Evolutionary conservation across 53 echinoderm and acorn worm species (phyloP), one percentile per base, ranked within the genome.

Genomic region (Crossaster papposus): DNA sequence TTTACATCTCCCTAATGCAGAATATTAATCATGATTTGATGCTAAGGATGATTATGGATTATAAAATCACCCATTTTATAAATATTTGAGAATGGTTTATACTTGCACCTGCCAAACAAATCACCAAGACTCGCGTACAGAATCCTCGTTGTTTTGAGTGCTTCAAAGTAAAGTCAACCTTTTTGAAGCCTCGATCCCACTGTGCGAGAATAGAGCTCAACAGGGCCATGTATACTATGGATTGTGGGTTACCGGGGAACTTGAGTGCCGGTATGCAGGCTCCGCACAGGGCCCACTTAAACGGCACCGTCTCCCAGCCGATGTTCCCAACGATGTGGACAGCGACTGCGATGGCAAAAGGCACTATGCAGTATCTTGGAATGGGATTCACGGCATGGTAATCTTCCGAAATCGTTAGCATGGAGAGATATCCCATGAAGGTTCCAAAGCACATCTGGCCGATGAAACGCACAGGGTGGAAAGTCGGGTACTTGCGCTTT

Each of bases 271-370:
- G 81, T n/a, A 91, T 72, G 55, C 84, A 94, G 2, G 97, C 85
- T 18, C 92, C 95, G 50, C 76, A 51, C 18, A 95, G 29, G 10
- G 91, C 79, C 76, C 88, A 81, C 63, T 92, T 94, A 23, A 95
- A 88, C 2, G 94, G 54, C 14, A 88, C 89, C 62, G 77, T 85
- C 83, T 96, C 95, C 64, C 93, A 36, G 23, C 97, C 95, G 72
- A 95, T 94, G 51, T 96, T 96, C 14, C 95, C 95, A 2, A 96
- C 94, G 22, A 78, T 90, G 80, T 95, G 89, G 64, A 96, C 95
- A 8, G 93, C 94, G 0, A 94, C 15, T 0, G 97, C 95, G 23
- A 95, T 87, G 24, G 92, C 83, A 36, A 85, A 65, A 33, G 97
- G 97, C 6, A 92, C 82, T 23, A 96, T 4, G 14, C 94, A 37